phyloP scores from a whole-genome alignment of 2,888 invertebrate genomes.

The Trichacis sp. region DNA sequence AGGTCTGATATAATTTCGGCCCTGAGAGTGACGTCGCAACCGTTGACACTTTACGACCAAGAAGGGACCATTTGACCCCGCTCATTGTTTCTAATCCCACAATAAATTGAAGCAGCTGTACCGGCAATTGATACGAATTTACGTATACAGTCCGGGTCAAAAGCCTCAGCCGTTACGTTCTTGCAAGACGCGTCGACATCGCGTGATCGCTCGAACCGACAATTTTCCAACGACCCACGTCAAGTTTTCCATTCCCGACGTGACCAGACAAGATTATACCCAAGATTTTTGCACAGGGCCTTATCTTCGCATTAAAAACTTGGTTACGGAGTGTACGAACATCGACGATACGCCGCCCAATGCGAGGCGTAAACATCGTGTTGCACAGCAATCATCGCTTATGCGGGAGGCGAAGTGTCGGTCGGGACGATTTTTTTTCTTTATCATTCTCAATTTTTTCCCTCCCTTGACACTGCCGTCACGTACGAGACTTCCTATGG shows the following conservation, averaged over 20 bases:
- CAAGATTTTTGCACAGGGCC: too few species aligned
- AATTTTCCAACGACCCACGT: too few species aligned
- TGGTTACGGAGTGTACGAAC: not conserved
- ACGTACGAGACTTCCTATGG: conserved; percentile 66
- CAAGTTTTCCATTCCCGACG: too few species aligned
- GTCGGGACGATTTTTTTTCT: conserved; percentile 26
- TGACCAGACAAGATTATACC: too few species aligned
- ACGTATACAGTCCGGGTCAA: conserved; percentile 62
- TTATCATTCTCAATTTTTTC: conserved; percentile 45
- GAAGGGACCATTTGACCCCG: conserved; percentile 67
- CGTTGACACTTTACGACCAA: conserved; percentile 59
- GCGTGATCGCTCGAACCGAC: too few species aligned
- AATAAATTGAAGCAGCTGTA: conserved; percentile 69
- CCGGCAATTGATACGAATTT: conserved; percentile 68
- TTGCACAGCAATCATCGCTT: conserved; percentile 52
- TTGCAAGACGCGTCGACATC: conserved; percentile 23
- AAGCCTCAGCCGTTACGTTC: conserved; percentile 47
- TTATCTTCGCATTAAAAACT: not conserved
- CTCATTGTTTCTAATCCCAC: conserved; percentile 69
- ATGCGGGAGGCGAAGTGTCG: conserved; percentile 47
- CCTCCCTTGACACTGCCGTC: conserved; percentile 59
- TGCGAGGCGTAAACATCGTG: conserved; percentile 49
- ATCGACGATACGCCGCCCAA: conserved; percentile 33
- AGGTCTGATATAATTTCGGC: conserved; percentile 40
- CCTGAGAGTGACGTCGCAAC: conserved; percentile 53